These are phyloP conservation scores for Oncopodura yosiiana DNA, from an alignment of 1,140 invertebrate species.

Conservation along the genomic window DNA sequence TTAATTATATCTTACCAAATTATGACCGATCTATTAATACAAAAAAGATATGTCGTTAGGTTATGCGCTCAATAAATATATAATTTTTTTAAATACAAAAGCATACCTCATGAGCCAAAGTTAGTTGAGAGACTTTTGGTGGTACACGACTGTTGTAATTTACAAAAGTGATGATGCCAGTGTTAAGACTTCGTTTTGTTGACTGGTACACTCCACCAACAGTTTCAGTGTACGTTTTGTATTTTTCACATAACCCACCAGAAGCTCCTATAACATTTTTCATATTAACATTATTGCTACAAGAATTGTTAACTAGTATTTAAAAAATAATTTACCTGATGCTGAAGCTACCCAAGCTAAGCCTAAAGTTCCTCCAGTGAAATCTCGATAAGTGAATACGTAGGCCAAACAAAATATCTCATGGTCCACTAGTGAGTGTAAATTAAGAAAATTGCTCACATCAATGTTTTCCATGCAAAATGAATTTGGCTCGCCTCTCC, in stretches of 20 bases:
- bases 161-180: constrained; percentile 97
- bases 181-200: constrained; percentile 89
- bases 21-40: constrained; percentile 98
- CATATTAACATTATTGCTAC: background rate
- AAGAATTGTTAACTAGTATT: background rate
- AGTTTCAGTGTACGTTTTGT: constrained; percentile 93
- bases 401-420: constrained; percentile 97
- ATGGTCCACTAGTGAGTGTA: constrained; percentile 93
- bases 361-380: constrained; percentile 89
- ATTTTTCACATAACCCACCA: constrained; percentile 97
- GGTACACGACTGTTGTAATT: constrained; percentile 97
- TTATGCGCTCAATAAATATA: no score
- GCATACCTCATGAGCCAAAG: constrained; percentile 97
- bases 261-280: constrained; percentile 62
- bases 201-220: constrained; percentile 85
- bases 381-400: constrained; percentile 96
- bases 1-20: no score
- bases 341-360: constrained; percentile 97
- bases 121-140: constrained; percentile 93
- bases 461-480: constrained; percentile 98
- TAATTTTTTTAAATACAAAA: no score
- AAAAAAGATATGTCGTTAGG: no score
- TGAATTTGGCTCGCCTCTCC: constrained; percentile 66
- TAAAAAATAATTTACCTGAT: constrained; percentile 47
- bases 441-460: constrained; percentile 96